Base-by-base conservation (phyloP, 2,113 vertebrate species). In the Colinus virginianus region DNA sequence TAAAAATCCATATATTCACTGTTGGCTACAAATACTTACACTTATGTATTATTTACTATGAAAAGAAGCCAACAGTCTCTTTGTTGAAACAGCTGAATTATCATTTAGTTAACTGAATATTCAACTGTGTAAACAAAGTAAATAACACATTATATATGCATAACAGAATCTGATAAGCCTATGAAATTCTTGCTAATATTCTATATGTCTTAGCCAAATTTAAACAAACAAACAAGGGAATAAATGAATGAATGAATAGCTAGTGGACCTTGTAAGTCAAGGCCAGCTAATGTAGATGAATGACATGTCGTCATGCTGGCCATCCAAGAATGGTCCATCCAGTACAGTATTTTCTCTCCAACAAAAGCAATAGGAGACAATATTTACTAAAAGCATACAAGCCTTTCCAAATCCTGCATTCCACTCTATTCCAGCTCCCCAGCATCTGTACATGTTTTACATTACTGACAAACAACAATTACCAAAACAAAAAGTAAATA, bases 61-160 rank as follows among this genome's bases (percentile, higher is more conserved):
- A 87, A 62, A 49, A 3, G 3, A 71, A 20, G 20, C 22, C 63
- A 77, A 72, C 86, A 61, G 63, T 79, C 69, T 34, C 10, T 59
- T 84, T 85, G n/a, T 63, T 83, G 53, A 59, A 89, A 82, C 22
- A 90, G 28, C 25, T n/a, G 49, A 84, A 79, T 88, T 62, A 76
- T 84, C 53, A 81, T 87, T 94, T 76, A 68, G 28, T 82, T 82
- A 72, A 85, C 55, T 53, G 68, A 90, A 79, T 64, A 82, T 61
- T 90, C 67, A 85, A 42, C 34, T 38, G 7, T 26, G 32, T 51
- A 82, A 90, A 82, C 6, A 3, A 88, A 74, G 77, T 62, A 63
- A 93, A 71, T 48, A 84, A 69, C 59, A 9, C 13, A 85, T 79
- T 79, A 28, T 16, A 72, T 76, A 90, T 64, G 40, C 18, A 43